A percentile compares a stretch with the other conserved stretches of the same genome.
Evolutionary conservation across 1,140 invertebrate species (phyloP).

Genomic region (Trichonephila clavata): DNA sequence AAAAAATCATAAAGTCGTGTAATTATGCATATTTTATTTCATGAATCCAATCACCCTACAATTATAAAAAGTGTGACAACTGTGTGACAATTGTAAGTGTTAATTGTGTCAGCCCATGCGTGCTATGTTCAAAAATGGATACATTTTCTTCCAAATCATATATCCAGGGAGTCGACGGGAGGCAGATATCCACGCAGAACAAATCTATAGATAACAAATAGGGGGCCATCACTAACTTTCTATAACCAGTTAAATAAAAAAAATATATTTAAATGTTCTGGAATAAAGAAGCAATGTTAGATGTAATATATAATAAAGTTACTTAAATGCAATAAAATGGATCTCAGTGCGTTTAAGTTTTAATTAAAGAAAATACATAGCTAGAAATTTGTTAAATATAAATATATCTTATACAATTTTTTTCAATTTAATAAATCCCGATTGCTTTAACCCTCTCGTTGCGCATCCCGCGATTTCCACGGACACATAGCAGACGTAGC

Average conservation of each 20-base stretch:
- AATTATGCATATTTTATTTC: conserved; percentile 23
- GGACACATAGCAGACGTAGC: no score
- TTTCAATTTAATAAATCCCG: no score
- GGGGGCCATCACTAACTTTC: not conserved
- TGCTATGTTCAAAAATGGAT: conserved; percentile 48
- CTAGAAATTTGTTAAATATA: no score
- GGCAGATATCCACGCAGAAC: conserved; percentile 55
- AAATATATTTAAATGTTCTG: not conserved
- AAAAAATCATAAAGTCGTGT: no score
- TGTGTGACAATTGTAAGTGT: no score
- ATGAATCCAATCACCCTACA: conserved; percentile 21
- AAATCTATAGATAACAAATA: conserved; percentile 61
- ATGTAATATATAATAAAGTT: no score
- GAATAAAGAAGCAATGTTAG: not conserved
- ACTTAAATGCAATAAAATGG: no score
- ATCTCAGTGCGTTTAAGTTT: no score
- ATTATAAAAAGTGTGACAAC: not conserved
- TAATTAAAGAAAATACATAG: no score
- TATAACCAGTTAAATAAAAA: not conserved
- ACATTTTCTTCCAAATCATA: conserved; percentile 63
- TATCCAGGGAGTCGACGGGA: not conserved
- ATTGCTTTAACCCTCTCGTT: no score
- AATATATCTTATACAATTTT: no score
- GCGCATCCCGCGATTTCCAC: no score
- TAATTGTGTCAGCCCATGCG: not conserved